Conservation (phyloP, 2,797 vertebrate genomes). For the Zonotrichia albicollis region DNA sequence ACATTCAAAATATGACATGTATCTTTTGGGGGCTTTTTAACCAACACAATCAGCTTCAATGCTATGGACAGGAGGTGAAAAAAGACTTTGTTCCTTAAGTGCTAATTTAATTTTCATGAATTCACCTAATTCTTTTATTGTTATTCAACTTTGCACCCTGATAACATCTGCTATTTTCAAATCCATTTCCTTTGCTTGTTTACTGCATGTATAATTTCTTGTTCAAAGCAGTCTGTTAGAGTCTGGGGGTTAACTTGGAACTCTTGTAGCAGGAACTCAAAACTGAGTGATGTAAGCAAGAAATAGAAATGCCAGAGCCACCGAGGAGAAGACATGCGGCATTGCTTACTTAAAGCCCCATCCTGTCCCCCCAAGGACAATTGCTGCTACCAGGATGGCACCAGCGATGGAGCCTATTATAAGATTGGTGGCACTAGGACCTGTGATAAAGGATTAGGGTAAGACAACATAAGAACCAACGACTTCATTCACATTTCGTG, state of each 20-base stretch:
- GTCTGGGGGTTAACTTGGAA: background rate
- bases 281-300: conserved; percentile 90
- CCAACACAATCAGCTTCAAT: background rate
- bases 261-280: conserved; percentile 96
- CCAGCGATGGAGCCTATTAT: conserved; percentile 99
- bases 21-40: background rate
- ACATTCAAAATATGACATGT: background rate
- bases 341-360: conserved; percentile 99
- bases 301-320: conserved; percentile 89
- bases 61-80: background rate
- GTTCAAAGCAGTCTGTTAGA: background rate
- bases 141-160: conserved; percentile 57
- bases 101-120: background rate
- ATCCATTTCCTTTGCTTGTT: background rate
- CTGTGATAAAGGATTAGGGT: conserved; percentile 92
- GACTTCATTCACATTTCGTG: conserved; percentile 67
- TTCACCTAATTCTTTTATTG: background rate
- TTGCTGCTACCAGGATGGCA: conserved; percentile 99
- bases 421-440: conserved; percentile 99
- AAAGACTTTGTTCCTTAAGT: background rate
- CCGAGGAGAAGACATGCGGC: conserved; percentile 92
- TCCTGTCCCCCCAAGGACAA: conserved; percentile 99
- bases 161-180: background rate
- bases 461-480: conserved; percentile 88
- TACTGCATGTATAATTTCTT: background rate